These are phyloP conservation scores for Phylloscopus trochiloides DNA, from an alignment of 2,113 vertebrate genomes.

Conservation along the genomic window DNA sequence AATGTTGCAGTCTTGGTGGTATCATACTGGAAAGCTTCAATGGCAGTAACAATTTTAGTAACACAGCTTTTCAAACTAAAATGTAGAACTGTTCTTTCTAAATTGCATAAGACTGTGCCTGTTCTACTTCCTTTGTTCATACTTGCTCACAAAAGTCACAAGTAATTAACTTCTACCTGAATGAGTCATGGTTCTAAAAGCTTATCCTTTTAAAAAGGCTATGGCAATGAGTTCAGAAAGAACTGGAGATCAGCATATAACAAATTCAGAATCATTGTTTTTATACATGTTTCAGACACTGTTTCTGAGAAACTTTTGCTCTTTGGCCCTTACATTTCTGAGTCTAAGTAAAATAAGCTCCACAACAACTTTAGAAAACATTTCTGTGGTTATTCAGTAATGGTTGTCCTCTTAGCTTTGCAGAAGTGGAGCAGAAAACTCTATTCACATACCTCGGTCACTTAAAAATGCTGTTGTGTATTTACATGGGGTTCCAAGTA, in stretches of 20 bases:
- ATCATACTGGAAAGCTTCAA: neutral
- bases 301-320: neutral
- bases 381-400: neutral
- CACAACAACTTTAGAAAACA: neutral
- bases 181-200: slow-evolving; percentile 41
- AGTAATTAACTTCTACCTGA: slow-evolving; percentile 13
- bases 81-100: slow-evolving; percentile 11
- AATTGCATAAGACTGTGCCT: neutral
- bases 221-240: neutral
- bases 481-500: neutral
- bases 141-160: neutral
- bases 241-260: neutral
- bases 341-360: neutral
- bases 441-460: neutral
- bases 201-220: neutral
- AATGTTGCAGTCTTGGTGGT: neutral
- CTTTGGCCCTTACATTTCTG: neutral
- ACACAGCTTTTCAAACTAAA: slow-evolving; percentile 8
- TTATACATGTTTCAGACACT: neutral
- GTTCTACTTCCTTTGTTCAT: slow-evolving; percentile 29
- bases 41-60: slow-evolving; percentile 30
- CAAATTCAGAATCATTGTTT: neutral
- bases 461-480: neutral
- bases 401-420: neutral
- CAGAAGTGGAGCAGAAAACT: neutral